phyloP scores from a whole-genome alignment of 2,113 vertebrate species.

The Dascyllus trimaculatus region DNA sequence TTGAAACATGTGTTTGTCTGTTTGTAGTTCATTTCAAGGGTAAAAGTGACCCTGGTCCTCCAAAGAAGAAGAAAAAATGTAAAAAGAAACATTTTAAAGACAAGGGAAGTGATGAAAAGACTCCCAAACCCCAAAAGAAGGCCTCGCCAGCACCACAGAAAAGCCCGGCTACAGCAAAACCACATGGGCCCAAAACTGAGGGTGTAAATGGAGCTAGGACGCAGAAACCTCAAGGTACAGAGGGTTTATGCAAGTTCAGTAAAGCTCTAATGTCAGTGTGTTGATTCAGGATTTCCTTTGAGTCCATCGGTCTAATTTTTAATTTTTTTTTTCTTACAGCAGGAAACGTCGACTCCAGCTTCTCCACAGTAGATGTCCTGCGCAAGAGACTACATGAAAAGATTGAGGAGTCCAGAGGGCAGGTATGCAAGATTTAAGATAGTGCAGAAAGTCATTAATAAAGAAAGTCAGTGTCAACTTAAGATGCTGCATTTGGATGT shows the following conservation, averaged over 20 bases:
- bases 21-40: slow-evolving; percentile 70
- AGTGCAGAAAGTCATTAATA: too few relatives aligned
- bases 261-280: neutral
- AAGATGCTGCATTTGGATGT: too few relatives aligned
- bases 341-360: slow-evolving; percentile 54
- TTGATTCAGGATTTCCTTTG: neutral
- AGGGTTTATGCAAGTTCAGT: accelerated
- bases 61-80: slow-evolving; percentile 85
- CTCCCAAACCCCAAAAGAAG: slow-evolving; percentile 53
- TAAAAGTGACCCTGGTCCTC: slow-evolving; percentile 64
- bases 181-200: slow-evolving; percentile 19
- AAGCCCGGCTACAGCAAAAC: neutral
- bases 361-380: slow-evolving; percentile 88
- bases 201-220: slow-evolving; percentile 23
- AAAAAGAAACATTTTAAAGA: slow-evolving; percentile 76
- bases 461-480: too few relatives aligned
- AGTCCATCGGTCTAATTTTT: neutral
- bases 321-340: slow-evolving; percentile 64
- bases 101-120: slow-evolving; percentile 52
- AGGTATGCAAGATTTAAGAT: slow-evolving; percentile 79
- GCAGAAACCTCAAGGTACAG: slow-evolving; percentile 60
- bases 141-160: slow-evolving; percentile 43
- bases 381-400: slow-evolving; percentile 92
- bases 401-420: slow-evolving; percentile 90
- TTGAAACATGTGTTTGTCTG: neutral